Conservation (phyloP, 1,140 invertebrate genomes). For the Drosophila cardini region DNA sequence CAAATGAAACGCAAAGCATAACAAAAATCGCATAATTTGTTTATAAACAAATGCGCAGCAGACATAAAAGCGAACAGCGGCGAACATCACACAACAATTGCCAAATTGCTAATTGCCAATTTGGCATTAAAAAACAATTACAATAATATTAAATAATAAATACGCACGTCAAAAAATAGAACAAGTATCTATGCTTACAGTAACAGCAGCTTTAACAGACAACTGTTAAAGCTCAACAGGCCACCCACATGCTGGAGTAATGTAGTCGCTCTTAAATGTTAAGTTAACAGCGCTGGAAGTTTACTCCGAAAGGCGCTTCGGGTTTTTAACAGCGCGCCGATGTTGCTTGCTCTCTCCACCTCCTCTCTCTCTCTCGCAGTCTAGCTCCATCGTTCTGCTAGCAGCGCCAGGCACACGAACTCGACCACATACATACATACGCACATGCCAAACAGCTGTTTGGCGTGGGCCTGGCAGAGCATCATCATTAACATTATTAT, state of each 20-base stretch:
- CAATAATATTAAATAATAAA: constrained; percentile 73
- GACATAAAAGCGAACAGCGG: constrained; percentile 63
- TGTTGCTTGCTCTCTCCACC: background rate
- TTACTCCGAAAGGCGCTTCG: constrained; percentile 54
- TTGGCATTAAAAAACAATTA: constrained; percentile 67
- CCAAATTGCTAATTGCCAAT: constrained; percentile 33
- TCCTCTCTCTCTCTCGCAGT: background rate
- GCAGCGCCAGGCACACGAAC: background rate
- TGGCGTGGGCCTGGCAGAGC: constrained; percentile 57
- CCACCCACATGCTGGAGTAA: constrained; percentile 38
- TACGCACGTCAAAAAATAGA: constrained; percentile 8
- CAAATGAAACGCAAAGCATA: constrained; percentile 27
- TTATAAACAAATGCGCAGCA: constrained; percentile 76
- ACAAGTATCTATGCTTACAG: constrained; percentile 12
- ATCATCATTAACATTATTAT: constrained; percentile 52
- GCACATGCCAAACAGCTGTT: constrained; percentile 51
- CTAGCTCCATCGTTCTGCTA: constrained; percentile 2
- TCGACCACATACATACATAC: background rate
- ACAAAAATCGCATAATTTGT: constrained; percentile 52
- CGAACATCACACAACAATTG: constrained; percentile 39
- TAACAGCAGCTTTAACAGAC: constrained; percentile 48
- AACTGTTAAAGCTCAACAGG: constrained; percentile 21
- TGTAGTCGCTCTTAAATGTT: constrained; percentile 34
- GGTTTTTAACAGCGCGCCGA: constrained; percentile 18
- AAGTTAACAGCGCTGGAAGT: constrained; percentile 60